Conservation (phyloP, 2,888 invertebrate species). For the Buathra laborator region DNA sequence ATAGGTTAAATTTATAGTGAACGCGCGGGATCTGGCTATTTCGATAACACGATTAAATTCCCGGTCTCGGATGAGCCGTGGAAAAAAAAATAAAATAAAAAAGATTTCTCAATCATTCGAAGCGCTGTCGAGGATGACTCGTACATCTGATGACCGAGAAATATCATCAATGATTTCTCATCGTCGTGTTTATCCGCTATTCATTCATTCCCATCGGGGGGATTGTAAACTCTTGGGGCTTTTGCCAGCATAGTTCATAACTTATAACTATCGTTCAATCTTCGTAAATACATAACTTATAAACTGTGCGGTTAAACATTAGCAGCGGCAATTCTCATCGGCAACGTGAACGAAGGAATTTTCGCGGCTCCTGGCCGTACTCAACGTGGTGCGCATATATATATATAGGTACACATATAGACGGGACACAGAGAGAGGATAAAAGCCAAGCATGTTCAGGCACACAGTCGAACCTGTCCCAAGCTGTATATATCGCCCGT, state of each 20-base stretch:
- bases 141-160: slow-evolving; percentile 5
- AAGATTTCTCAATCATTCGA: slow-evolving; percentile 30
- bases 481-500: slow-evolving; percentile 46
- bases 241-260: neutral
- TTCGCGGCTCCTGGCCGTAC: slow-evolving; percentile 41
- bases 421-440: neutral
- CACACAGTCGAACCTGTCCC: slow-evolving; percentile 66
- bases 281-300: neutral
- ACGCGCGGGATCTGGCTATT: neutral
- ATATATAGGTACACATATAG: neutral
- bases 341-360: slow-evolving; percentile 26
- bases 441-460: slow-evolving; percentile 35
- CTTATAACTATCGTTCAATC: slow-evolving; percentile 23
- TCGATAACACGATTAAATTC: slow-evolving; percentile 22
- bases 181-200: slow-evolving; percentile 5
- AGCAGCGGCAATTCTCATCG: slow-evolving; percentile 8
- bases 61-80: neutral
- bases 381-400: neutral
- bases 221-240: neutral
- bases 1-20: neutral
- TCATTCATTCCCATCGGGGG: slow-evolving; percentile 5
- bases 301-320: slow-evolving; percentile 15
- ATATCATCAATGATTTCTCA: slow-evolving; percentile 13
- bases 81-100: neutral
- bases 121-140: neutral